Percentiles rank a stretch among this genome's conserved stretches.
Conservation (phyloP, 2,113 vertebrate species). For the Chaetura pelagica region DNA sequence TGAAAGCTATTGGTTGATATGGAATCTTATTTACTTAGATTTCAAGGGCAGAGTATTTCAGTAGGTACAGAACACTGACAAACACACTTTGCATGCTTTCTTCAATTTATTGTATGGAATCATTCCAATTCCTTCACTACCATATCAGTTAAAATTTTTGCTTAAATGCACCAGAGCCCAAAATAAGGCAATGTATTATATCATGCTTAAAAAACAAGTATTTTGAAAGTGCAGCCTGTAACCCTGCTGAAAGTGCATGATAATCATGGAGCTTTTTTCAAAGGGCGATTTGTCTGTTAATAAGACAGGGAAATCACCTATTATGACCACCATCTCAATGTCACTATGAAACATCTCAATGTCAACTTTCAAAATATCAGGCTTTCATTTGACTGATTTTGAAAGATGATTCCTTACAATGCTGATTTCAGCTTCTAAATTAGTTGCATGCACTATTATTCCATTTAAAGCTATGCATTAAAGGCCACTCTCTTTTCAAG, state of each 20-base stretch:
- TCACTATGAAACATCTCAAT: background rate
- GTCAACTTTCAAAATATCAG: background rate
- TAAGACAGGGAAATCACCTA: background rate
- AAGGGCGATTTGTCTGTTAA: background rate
- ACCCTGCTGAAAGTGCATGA: background rate
- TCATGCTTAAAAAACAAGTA: background rate
- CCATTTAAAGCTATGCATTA: background rate
- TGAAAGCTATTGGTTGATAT: background rate
- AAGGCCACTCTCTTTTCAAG: background rate
- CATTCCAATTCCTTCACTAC: background rate
- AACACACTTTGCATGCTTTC: background rate
- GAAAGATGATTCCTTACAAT: background rate
- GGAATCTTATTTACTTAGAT: background rate
- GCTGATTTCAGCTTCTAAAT: background rate
- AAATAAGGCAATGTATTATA: background rate
- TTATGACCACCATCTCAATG: background rate
- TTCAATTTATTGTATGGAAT: background rate
- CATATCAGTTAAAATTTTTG: background rate
- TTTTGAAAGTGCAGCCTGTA: background rate
- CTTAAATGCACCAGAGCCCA: background rate
- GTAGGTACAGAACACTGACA: background rate
- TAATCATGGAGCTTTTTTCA: background rate
- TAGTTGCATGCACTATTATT: background rate
- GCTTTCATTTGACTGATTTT: background rate
- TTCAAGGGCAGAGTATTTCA: background rate